These are phyloP conservation scores for Amphiprion ocellaris DNA, from an alignment of 2,113 vertebrate genomes.

Conservation along the genomic window DNA sequence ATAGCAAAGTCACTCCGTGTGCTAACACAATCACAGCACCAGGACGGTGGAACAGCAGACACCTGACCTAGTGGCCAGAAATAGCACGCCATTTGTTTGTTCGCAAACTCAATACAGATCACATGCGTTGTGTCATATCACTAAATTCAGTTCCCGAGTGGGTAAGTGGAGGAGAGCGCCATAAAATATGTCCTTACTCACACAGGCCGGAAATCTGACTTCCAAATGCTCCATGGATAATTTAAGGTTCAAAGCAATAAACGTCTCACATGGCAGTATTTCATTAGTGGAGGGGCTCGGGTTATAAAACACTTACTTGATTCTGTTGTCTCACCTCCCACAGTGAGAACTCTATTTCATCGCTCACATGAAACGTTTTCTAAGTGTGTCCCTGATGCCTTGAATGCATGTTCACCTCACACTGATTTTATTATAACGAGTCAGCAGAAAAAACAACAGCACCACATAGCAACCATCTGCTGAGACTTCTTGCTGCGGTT, in stretches of 20 bases:
- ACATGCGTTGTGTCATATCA: slow-evolving; percentile 47
- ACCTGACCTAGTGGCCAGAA: slow-evolving; percentile 48
- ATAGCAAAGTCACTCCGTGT: slow-evolving; percentile 17
- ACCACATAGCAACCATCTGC: slow-evolving; percentile 11
- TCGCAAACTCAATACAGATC: slow-evolving; percentile 53
- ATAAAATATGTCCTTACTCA: slow-evolving; percentile 62
- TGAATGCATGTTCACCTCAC: slow-evolving; percentile 42
- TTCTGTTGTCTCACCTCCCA: slow-evolving; percentile 75
- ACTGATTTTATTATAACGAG: slow-evolving; percentile 46
- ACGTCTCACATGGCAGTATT: slow-evolving; percentile 68
- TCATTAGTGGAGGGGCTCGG: slow-evolving; percentile 57
- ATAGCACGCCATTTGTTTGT: slow-evolving; percentile 65
- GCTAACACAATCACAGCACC: slow-evolving; percentile 40
- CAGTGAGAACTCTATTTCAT: slow-evolving; percentile 59
- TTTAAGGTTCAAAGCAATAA: slow-evolving; percentile 73
- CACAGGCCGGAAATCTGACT: slow-evolving; percentile 63
- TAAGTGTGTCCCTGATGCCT: slow-evolving; percentile 39
- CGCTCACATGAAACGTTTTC: slow-evolving; percentile 47
- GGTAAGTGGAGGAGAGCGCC: slow-evolving; percentile 35
- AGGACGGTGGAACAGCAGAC: slow-evolving; percentile 32
- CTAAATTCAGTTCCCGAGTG: slow-evolving; percentile 51
- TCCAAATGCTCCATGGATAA: slow-evolving; percentile 68
- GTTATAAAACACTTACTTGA: slow-evolving; percentile 66
- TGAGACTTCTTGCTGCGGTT: slow-evolving; percentile 1
- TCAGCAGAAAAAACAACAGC: slow-evolving; percentile 2